Percentiles rank a stretch among this genome's conserved stretches.
Evolutionary conservation across 2,113 vertebrate genomes (phyloP).

Genomic region (Oreochromis tanganicae): DNA sequence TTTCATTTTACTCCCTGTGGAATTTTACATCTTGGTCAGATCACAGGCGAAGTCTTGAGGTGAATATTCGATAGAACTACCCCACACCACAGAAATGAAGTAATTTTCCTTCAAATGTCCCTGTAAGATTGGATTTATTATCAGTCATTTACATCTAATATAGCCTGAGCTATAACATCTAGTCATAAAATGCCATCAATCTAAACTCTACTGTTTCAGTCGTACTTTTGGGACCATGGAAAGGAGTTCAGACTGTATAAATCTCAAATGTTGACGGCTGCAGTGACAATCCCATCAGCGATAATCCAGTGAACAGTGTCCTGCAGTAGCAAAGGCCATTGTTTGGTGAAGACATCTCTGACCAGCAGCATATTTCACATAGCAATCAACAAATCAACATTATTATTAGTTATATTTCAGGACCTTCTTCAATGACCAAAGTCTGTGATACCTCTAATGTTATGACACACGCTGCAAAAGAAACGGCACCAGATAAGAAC

Average conservation of each 20-base stretch:
- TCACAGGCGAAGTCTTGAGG: slow-evolving; percentile 43
- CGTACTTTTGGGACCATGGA: slow-evolving; percentile 38
- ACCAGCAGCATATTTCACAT: slow-evolving; percentile 35
- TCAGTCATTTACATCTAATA: slow-evolving; percentile 67
- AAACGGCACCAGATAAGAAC: neutral
- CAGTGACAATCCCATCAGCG: slow-evolving; percentile 61
- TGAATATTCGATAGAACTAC: slow-evolving; percentile 53
- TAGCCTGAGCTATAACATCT: slow-evolving; percentile 50
- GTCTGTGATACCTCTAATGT: neutral
- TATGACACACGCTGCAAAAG: neutral
- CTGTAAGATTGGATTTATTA: slow-evolving; percentile 67
- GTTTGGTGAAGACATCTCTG: slow-evolving; percentile 28
- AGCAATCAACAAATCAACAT: slow-evolving; percentile 16
- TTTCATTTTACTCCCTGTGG: slow-evolving; percentile 27
- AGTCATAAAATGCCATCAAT: slow-evolving; percentile 66
- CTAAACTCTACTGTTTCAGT: slow-evolving; percentile 34
- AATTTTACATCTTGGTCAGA: slow-evolving; percentile 50
- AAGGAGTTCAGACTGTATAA: slow-evolving; percentile 46
- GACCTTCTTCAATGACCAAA: neutral
- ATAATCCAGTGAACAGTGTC: slow-evolving; percentile 52
- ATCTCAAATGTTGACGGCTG: slow-evolving; percentile 58
- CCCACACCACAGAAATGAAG: slow-evolving; percentile 42
- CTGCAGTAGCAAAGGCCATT: slow-evolving; percentile 41
- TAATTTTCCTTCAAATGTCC: slow-evolving; percentile 64
- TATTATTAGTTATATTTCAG: slow-evolving; percentile 1